phyloP scores from a whole-genome alignment of 2,888 invertebrate genomes.

The Mechanitis mazaeus region DNA sequence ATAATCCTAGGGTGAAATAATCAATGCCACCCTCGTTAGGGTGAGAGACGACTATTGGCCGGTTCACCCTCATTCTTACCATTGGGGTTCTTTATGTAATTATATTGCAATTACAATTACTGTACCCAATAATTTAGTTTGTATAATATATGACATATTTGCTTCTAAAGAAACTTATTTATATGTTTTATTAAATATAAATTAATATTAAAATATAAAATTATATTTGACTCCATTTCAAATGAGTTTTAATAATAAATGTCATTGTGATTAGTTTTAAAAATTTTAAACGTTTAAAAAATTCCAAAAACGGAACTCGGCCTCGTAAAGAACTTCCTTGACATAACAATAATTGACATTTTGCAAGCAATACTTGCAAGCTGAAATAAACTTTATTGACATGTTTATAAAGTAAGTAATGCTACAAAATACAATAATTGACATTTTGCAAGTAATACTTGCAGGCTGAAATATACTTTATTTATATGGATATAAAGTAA shows the following conservation, averaged over 20 bases:
- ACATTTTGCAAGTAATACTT: no score
- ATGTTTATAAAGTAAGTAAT: slow-evolving; percentile 16
- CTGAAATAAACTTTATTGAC: slow-evolving; percentile 14
- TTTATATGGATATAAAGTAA: slow-evolving; percentile 5
- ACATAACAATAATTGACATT: slow-evolving; percentile 30
- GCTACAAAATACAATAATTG: background rate
- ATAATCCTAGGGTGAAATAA: no score
- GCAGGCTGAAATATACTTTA: slow-evolving; percentile 14
- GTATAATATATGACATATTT: no score
- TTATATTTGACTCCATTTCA: no score
- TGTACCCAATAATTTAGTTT: no score
- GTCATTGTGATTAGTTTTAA: background rate
- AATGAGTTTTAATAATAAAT: no score
- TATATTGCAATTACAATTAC: no score
- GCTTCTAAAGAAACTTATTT: no score
- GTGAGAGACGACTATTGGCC: slow-evolving; percentile 18
- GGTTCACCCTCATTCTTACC: background rate
- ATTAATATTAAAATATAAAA: no score
- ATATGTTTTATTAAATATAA: no score
- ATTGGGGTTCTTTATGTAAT: slow-evolving; percentile 1
- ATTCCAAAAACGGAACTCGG: slow-evolving; percentile 19
- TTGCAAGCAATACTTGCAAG: slow-evolving; percentile 6
- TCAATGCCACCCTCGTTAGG: slow-evolving; percentile 13
- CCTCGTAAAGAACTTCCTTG: slow-evolving; percentile 31
- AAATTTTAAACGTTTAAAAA: slow-evolving; percentile 14